Percentiles rank a stretch among this genome's conserved stretches.
Conservation (phyloP, 2,113 vertebrate species). For the Tyto alba region DNA sequence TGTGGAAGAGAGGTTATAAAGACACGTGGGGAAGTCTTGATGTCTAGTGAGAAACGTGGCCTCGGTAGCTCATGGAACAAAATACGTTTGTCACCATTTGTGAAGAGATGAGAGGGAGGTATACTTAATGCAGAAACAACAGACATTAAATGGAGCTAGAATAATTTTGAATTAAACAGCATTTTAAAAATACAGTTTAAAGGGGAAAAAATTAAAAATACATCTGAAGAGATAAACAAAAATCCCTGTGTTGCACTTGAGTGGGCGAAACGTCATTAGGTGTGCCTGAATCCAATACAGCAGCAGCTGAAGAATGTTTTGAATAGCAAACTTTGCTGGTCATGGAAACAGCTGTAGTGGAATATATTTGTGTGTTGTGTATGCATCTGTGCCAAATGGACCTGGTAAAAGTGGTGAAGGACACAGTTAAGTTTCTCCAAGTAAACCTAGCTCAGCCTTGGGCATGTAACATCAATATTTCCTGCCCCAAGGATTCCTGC, state of each 20-base stretch:
- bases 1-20: background rate
- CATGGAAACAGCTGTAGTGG: background rate
- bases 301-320: background rate
- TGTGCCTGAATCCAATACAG: background rate
- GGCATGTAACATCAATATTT: background rate
- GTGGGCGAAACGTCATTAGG: background rate
- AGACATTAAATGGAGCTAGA: background rate
- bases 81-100: fast-evolving
- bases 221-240: background rate
- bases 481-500: background rate
- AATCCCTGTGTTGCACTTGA: background rate
- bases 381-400: background rate
- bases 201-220: background rate
- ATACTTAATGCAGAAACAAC: background rate
- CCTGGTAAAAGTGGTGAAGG: background rate
- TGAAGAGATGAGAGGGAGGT: background rate
- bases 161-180: background rate
- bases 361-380: background rate
- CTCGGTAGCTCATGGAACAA: background rate
- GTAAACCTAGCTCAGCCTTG: background rate
- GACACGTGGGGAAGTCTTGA: background rate
- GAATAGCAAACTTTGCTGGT: background rate
- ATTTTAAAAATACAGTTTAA: background rate
- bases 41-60: background rate
- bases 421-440: background rate